Conservation (phyloP, 2,888 invertebrate genomes). For the Empis livida region DNA sequence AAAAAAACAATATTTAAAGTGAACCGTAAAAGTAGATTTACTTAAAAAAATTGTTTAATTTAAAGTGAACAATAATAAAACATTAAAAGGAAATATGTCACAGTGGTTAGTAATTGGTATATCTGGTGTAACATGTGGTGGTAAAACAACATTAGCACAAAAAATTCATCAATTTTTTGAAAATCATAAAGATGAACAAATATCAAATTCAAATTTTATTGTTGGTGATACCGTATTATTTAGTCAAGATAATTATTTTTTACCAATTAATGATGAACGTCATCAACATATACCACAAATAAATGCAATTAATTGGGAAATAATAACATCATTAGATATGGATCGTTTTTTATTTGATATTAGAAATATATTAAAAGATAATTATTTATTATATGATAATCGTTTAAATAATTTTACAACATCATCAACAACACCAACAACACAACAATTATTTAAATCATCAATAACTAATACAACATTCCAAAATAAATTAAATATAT, state of each 20-base stretch:
- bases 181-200: constrained; percentile 20
- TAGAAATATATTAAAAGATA: constrained; percentile 27
- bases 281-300: constrained; percentile 50
- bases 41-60: no score
- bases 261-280: constrained; percentile 48
- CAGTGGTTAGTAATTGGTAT: constrained; percentile 53
- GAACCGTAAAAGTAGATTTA: no score
- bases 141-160: constrained; percentile 62
- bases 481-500: constrained; percentile 36
- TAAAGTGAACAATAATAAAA: background rate
- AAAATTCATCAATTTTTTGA: constrained; percentile 37
- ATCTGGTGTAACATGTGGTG: constrained; percentile 71
- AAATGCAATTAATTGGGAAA: constrained; percentile 66
- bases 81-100: constrained; percentile 24
- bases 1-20: no score
- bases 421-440: constrained; percentile 13
- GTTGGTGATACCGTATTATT: constrained; percentile 41
- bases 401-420: background rate
- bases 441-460: constrained; percentile 12
- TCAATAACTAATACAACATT: constrained; percentile 11
- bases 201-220: constrained; percentile 28
- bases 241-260: constrained; percentile 67
- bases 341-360: constrained; percentile 51
- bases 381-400: background rate
- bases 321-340: constrained; percentile 60